Base-by-base conservation (phyloP, 2,113 vertebrate species). In the Alethe diademata region DNA sequence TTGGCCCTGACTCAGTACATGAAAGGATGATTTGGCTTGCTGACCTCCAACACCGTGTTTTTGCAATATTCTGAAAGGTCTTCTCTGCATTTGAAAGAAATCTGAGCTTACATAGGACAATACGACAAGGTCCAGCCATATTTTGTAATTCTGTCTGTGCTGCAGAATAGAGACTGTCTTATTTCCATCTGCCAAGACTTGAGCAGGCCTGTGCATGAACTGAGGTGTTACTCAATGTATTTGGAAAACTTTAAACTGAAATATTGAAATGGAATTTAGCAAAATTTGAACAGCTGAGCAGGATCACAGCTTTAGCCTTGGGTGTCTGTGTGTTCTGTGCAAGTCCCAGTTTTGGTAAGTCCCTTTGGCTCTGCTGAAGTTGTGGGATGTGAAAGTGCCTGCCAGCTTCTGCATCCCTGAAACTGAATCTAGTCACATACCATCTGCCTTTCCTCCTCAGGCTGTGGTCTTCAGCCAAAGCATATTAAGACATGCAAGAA, bases 201-300 rank as follows among this genome's bases (percentile, higher is more conserved):
- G 38, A 87, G 65, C 53, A 85, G 61, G 48, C 45, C 73, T 93
- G 66, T 75, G 45, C 65, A 48, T 48, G 90, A 91, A 61, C 70
- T 48, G 74, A 94, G 48, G 81, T 91, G 93, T 85, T 95, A 94
- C 92, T 96, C 92, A 72, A 35, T 2, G 40, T 93, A 87, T 91
- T 81, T 96, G 74, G 61, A 71, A 94, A 94, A 94, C 43, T 79
- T 94, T 56, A 65, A 87, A 85, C 53, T 90, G 96, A 95, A 96
- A 91, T 95, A 95, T 74, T 96, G 87, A 93, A 95, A 78, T 42
- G 66, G 66, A 91, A 90, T 94, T 94, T 78, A 91, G 81, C 61
- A 95, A 94, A 94, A 94, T 88, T 81, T 67, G 85, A 95, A 89
- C 92, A 96, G 93, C 81, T 93, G 92, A 88, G 36, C 92, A 92